These are phyloP conservation scores for Argopecten irradians DNA, from an alignment of 1,140 invertebrate genomes.

Conservation along the genomic window DNA sequence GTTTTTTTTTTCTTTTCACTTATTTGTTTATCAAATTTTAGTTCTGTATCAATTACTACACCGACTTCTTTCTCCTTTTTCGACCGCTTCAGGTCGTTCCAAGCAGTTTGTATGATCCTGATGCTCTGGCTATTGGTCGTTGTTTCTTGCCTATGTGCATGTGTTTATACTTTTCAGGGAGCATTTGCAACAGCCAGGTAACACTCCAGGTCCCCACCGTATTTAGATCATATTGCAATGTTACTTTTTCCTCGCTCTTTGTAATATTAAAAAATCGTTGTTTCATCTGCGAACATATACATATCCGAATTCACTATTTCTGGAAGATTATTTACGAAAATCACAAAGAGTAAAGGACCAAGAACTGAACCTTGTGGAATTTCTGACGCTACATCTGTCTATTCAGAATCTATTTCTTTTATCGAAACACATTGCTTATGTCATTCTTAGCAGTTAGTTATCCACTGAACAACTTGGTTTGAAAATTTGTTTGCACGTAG, in stretches of 20 bases:
- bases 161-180: slow-evolving; percentile 44
- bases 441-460: slow-evolving; percentile 37
- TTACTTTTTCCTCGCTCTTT: background rate
- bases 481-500: background rate
- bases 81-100: background rate
- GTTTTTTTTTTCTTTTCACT: slow-evolving; percentile 37
- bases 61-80: slow-evolving; percentile 19
- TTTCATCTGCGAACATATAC: slow-evolving; percentile 51
- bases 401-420: slow-evolving; percentile 40
- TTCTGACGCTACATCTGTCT: slow-evolving; percentile 42
- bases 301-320: slow-evolving; percentile 1
- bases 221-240: slow-evolving; percentile 37
- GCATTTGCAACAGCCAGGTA: slow-evolving; percentile 39
- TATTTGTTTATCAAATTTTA: slow-evolving; percentile 28
- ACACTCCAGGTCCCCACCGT: background rate
- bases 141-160: background rate
- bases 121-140: background rate
- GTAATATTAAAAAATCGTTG: slow-evolving; percentile 35
- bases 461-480: slow-evolving; percentile 38
- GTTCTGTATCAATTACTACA: slow-evolving; percentile 24
- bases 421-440: slow-evolving; percentile 44
- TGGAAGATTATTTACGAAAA: slow-evolving; percentile 57
- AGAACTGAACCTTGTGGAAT: slow-evolving; percentile 58
- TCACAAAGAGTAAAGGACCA: slow-evolving; percentile 53
- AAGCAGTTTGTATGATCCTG: background rate